A percentile compares a stretch with the other conserved stretches of the same genome.
Evolutionary conservation across 2,888 invertebrate genomes (phyloP).

Genomic region (Rhagonycha fulva): DNA sequence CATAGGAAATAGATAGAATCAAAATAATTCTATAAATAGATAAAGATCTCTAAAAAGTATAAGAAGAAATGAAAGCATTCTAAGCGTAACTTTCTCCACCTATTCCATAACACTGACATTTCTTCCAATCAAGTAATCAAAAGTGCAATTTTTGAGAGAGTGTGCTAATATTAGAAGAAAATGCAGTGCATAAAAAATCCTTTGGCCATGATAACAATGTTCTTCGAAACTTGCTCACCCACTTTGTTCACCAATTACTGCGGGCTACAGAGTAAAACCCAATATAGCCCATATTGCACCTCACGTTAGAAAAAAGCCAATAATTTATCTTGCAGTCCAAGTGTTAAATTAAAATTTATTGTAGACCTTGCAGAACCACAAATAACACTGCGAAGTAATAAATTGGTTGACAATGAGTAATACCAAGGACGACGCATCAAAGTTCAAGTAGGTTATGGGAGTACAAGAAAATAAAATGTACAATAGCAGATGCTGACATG

Average conservation of each 20-base stretch:
- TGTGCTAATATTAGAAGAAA: too few relatives aligned
- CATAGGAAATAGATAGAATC: too few relatives aligned
- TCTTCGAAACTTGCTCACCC: not conserved
- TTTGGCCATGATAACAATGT: not conserved
- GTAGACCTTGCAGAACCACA: not conserved
- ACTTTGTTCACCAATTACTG: not conserved
- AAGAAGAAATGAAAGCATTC: too few relatives aligned
- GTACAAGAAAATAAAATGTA: not conserved
- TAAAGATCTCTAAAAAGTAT: too few relatives aligned
- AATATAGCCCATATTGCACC: not conserved
- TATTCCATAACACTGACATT: too few relatives aligned
- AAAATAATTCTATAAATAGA: too few relatives aligned
- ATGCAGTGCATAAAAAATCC: not conserved
- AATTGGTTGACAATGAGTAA: not conserved
- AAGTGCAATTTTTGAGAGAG: too few relatives aligned
- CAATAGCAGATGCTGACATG: not conserved
- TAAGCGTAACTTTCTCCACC: too few relatives aligned
- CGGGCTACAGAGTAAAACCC: not conserved
- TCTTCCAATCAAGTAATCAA: too few relatives aligned
- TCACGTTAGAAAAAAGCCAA: not conserved
- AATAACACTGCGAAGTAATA: not conserved
- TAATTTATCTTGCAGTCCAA: not conserved
- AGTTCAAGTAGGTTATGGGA: not conserved
- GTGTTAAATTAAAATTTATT: not conserved
- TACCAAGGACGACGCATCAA: not conserved